These are phyloP conservation scores for Leptosomus discolor DNA, from an alignment of 2,113 vertebrate genomes.

Conservation along the genomic window DNA sequence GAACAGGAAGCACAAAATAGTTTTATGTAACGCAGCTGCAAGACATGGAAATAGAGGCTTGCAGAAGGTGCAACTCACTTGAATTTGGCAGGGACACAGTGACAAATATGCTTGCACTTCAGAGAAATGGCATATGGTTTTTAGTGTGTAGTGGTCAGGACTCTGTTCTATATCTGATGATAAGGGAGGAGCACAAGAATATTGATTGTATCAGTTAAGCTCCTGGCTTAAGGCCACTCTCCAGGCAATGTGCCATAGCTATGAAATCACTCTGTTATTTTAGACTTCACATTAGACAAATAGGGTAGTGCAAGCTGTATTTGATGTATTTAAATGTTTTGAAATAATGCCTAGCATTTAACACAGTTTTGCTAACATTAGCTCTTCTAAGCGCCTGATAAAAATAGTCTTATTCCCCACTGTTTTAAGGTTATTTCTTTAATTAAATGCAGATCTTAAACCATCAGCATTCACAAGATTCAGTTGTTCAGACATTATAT, in stretches of 20 bases:
- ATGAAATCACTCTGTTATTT: conserved; percentile 60
- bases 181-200: neutral
- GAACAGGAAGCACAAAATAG: neutral
- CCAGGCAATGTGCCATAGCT: conserved; percentile 43
- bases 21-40: conserved; percentile 25
- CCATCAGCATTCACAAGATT: neutral
- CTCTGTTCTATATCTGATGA: neutral
- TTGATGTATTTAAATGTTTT: conserved; percentile 48
- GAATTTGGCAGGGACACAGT: neutral
- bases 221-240: conserved; percentile 19
- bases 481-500: neutral
- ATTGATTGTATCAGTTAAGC: neutral
- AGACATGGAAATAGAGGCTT: neutral
- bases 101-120: neutral
- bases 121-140: neutral
- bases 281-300: conserved; percentile 26
- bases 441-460: conserved; percentile 36
- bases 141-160: neutral
- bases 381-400: neutral
- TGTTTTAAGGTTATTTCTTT: neutral
- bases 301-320: conserved; percentile 27
- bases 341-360: conserved; percentile 42
- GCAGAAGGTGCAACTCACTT: neutral
- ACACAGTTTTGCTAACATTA: conserved; percentile 24
- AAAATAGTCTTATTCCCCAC: neutral